phyloP scores from a whole-genome alignment of 2,888 invertebrate species.

The Therioaphis trifolii region DNA sequence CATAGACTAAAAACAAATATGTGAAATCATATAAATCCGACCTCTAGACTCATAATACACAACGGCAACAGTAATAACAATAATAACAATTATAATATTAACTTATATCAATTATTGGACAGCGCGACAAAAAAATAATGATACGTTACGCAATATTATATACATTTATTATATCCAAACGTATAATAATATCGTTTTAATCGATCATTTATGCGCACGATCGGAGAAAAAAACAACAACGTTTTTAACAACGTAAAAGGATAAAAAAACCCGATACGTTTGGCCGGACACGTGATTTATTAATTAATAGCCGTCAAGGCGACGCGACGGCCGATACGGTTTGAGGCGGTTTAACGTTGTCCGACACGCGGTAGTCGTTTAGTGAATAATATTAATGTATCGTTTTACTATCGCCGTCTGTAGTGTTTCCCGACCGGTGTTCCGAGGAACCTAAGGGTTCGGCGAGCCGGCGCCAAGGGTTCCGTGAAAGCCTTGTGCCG shows the following conservation, averaged over 20 bases:
- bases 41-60: no score
- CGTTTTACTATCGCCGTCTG: no score
- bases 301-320: conserved; percentile 25
- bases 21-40: no score
- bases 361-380: neutral
- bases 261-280: neutral
- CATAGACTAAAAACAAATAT: no score
- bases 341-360: neutral
- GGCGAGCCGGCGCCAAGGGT: no score
- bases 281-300: neutral
- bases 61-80: no score
- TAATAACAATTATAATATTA: no score
- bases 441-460: no score
- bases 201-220: conserved; percentile 14
- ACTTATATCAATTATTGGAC: neutral
- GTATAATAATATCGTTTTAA: conserved; percentile 13
- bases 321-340: no score
- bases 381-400: no score
- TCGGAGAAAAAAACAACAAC: conserved; percentile 9
- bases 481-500: no score
- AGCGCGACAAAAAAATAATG: neutral
- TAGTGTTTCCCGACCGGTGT: no score
- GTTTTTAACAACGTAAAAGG: conserved; percentile 3
- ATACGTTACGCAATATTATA: neutral
- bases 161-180: neutral